Percentiles rank a stretch among this genome's conserved stretches.
phyloP scores from a whole-genome alignment of 2,797 vertebrate species.

The Phrynocephalus vlangalii region DNA sequence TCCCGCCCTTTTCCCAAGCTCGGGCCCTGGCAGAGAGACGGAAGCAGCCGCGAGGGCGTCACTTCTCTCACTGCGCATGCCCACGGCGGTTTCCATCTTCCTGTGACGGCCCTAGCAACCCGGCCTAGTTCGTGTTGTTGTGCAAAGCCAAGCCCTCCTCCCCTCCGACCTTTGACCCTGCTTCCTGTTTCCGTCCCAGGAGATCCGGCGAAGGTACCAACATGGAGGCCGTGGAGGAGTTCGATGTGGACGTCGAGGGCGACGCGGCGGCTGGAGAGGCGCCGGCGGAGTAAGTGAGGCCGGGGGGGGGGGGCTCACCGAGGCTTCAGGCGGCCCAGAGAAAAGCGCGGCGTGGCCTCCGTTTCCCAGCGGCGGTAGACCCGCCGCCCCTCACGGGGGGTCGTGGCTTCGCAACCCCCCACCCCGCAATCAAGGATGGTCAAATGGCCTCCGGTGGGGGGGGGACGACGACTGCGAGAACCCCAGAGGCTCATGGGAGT shows the following conservation, averaged over 20 bases:
- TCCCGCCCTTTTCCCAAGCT: too few relatives aligned
- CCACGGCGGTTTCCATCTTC: neutral
- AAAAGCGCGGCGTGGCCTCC: too few relatives aligned
- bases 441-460: too few relatives aligned
- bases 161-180: neutral
- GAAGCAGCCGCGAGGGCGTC: neutral
- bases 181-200: conserved; percentile 36
- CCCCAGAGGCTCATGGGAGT: neutral
- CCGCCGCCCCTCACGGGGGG: too few relatives aligned
- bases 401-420: too few relatives aligned
- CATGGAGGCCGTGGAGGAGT: conserved; percentile 77
- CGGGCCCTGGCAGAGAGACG: too few relatives aligned
- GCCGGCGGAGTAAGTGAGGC: conserved; percentile 60
- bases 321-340: too few relatives aligned
- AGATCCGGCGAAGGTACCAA: neutral
- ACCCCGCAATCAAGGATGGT: too few relatives aligned
- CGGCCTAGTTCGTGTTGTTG: neutral
- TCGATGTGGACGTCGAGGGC: conserved; percentile 78
- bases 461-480: neutral
- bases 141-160: too few relatives aligned
- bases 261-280: conserved; percentile 46
- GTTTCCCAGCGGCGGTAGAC: neutral
- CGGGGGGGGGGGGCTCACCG: neutral
- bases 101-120: neutral
- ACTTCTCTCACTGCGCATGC: neutral